These are phyloP conservation scores for Rhingia campestris DNA, from an alignment of 2,888 invertebrate species.

Conservation along the genomic window DNA sequence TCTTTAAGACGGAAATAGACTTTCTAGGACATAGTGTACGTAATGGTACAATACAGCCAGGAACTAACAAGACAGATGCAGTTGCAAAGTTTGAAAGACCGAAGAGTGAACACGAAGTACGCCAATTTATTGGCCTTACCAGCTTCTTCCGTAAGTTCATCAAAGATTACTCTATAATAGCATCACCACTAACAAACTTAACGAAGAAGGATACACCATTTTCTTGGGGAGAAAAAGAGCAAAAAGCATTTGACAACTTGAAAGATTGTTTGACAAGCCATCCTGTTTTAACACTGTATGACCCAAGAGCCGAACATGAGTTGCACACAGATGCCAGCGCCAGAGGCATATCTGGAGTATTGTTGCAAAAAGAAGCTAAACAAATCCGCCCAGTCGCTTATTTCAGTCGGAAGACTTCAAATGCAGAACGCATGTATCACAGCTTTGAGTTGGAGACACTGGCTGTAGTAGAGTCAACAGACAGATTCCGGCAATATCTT, in stretches of 20 bases:
- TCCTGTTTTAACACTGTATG: slow-evolving; percentile 29
- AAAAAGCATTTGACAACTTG: neutral
- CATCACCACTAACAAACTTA: slow-evolving; percentile 14
- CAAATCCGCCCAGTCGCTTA: slow-evolving; percentile 15
- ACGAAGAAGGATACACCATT: slow-evolving; percentile 2
- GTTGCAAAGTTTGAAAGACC: slow-evolving; percentile 7
- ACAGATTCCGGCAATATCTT: slow-evolving; percentile 60
- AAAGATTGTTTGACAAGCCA: neutral
- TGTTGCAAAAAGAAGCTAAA: slow-evolving; percentile 42
- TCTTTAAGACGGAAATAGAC: slow-evolving; percentile 15
- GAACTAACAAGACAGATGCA: neutral
- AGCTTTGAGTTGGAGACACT: slow-evolving; percentile 60
- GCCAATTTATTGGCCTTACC: slow-evolving; percentile 14
- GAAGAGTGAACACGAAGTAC: slow-evolving; percentile 15
- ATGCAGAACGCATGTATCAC: slow-evolving; percentile 44
- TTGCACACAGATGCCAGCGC: slow-evolving; percentile 51
- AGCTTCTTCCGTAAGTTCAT: slow-evolving; percentile 30
- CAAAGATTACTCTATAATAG: slow-evolving; percentile 10
- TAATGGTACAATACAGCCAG: slow-evolving; percentile 5
- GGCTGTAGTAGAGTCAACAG: slow-evolving; percentile 57
- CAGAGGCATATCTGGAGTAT: slow-evolving; percentile 35
- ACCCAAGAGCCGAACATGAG: slow-evolving; percentile 20
- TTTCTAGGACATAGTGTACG: slow-evolving; percentile 8
- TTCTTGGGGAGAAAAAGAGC: neutral
- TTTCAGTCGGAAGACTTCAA: slow-evolving; percentile 50